Evolutionary conservation across 53 echinoderm and acorn worm genomes (phyloP), one percentile per base, ranked within the genome.

Genomic region (Crossaster papposus): DNA sequence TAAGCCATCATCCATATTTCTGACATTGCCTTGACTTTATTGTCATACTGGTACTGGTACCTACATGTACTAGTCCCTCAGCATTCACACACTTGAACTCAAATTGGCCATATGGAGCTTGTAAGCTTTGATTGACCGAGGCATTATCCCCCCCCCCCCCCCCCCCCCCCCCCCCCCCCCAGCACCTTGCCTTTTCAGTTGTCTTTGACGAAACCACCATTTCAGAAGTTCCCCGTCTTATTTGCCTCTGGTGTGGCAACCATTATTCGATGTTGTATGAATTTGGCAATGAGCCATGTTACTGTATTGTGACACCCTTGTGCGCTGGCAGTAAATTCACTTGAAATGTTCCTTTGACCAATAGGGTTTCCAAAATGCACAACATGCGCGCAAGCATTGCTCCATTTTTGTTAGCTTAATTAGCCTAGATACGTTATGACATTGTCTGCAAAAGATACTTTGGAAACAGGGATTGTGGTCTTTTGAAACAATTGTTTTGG

Each of bases 61-160:
- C n/a, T n/a, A n/a, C n/a, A n/a, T n/a, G n/a, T 2, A 44, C 70
- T 73, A 17, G 74, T 36, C 74, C 14, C 35, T 13, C 70, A n/a
- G 62, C 68, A 2, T 20, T 0, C 34, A 73, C 35, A 35, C 50
- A 72, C 84, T 52, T 84, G 84, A 72, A 54, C 84, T 84, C 72
- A 52, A 72, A 84, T 84, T 71, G 71, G 30, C 51, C 51, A 29
- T 71, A 44, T 52, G 32, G 32, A 32, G 65, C 51, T 51, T 73
- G 72, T 72, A 36, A 36, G 26, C 78, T 50, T 36, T 84, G 84
- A 52, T 84, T 71, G 84, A 72, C 80, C 32, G 32, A 54, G 80
- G 80, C 31, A 78, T 51, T 4, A 51, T 78, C 15, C 11, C 44
- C 44, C 9, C 44, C 44, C 44, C 9, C 44, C 9, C 6, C 44